Percentiles rank a stretch among this genome's conserved stretches.
Conservation (phyloP, 2,113 vertebrate species). For the Aythya baeri region DNA sequence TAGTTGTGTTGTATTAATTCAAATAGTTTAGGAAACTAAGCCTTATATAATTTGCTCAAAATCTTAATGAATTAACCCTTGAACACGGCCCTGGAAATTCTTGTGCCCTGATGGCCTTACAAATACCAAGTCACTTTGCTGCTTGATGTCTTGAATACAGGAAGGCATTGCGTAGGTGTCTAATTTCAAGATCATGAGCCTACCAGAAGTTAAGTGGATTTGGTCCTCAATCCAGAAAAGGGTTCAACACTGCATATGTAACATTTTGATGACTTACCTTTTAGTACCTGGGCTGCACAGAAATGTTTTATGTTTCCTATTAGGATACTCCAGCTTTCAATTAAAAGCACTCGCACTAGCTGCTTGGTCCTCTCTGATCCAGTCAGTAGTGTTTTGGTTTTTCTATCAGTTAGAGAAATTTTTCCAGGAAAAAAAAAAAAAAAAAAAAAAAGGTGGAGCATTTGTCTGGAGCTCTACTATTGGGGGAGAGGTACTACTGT, state of each 20-base stretch:
- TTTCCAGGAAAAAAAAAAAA: not conserved
- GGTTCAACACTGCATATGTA: not conserved
- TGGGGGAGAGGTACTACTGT: not conserved
- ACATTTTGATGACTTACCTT: not conserved
- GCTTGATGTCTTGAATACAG: not conserved
- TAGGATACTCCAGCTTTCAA: not conserved
- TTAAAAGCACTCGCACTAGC: not conserved
- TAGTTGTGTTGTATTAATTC: not conserved
- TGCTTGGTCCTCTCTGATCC: not conserved
- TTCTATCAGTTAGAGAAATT: not conserved
- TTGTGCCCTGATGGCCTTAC: not conserved
- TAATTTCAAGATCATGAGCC: not conserved
- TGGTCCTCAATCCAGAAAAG: not conserved
- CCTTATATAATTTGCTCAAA: not conserved
- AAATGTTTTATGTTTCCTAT: not conserved
- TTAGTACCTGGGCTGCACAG: not conserved
- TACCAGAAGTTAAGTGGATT: not conserved
- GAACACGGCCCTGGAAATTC: not conserved
- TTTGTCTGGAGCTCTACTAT: not conserved
- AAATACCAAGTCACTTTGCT: not conserved
- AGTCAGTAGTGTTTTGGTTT: not conserved
- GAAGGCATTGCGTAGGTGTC: not conserved
- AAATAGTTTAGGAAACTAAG: not conserved
- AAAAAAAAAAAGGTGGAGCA: not conserved
- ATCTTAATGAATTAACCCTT: not conserved